phyloP scores from a whole-genome alignment of 2,113 vertebrate genomes.

The Chionis minor region DNA sequence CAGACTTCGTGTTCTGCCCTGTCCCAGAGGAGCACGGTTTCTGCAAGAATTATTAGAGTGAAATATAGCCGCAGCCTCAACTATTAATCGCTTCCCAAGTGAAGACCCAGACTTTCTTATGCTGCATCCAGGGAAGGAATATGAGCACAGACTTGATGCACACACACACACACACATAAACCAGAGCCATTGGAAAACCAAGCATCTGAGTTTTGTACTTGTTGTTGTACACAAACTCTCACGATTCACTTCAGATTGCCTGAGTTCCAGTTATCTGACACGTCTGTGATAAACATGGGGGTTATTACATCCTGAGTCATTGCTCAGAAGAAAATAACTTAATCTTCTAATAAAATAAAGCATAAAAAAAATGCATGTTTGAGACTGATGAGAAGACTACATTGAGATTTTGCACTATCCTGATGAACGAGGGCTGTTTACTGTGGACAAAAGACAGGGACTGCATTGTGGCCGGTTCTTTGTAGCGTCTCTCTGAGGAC shows the following conservation, averaged over 20 bases:
- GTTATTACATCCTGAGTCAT: background rate
- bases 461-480: background rate
- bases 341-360: conserved; percentile 5
- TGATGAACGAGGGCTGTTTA: background rate
- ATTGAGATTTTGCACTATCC: conserved; percentile 4
- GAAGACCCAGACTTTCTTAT: background rate
- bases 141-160: background rate
- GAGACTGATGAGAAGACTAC: background rate
- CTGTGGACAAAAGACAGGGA: background rate
- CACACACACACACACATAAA: background rate
- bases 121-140: background rate
- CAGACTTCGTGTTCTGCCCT: background rate
- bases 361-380: background rate
- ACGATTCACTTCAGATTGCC: background rate
- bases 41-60: background rate
- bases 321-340: conserved; percentile 15
- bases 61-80: background rate
- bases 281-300: background rate
- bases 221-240: background rate
- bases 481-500: background rate
- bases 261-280: background rate
- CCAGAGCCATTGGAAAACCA: background rate
- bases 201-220: background rate
- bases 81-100: background rate
- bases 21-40: background rate